Base-by-base conservation (phyloP, 2,797 vertebrate species). In the Nasua narica region DNA sequence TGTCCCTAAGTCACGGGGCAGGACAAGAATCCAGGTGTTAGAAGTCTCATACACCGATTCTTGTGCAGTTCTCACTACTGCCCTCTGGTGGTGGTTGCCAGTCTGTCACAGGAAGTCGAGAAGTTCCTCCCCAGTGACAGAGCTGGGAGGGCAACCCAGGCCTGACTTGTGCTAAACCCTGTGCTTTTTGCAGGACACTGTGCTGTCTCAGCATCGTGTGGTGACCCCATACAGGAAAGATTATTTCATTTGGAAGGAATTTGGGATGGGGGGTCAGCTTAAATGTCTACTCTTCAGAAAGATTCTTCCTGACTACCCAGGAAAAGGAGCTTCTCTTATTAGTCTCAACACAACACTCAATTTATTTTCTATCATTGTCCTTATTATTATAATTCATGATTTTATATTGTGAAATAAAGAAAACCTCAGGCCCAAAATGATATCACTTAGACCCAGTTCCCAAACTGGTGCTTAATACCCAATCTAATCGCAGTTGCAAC, bases 61-160 rank as follows among this genome's bases (percentile, higher is more conserved):
- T 56, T 12, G 1, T 3, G 0, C 1, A 1, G 0, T 16, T 14
- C 32, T 94, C 88, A 70, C 35, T n/a, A 48, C 77, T 67, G 76
- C 85, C 58, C 65, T 54, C 93, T 97, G 25, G 37, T 67, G 96
- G 94, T 37, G 15, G 62, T 3, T 90, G 37, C 79, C 10, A 11
- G 40, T 25, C 27, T 35, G 21, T 12, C 0, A 1, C 25, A n/a
- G 85, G 40, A 78, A 60, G 35, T 32, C 82, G 21, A 85, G 32
- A 40, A 10, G 19, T 81, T 87, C 40, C 37, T 67, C 32, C n/a
- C 29, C 21, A 52, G 25, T 35, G 27, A 25, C 69, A 62, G n/a
- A 90, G 12, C 48, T 48, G 12, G 18, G 40, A 90, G 43, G 23
- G 52, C 62, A 72, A 58, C n/a, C 23, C 7, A 5, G 46, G 18